phyloP scores from a whole-genome alignment of 2,888 invertebrate genomes.

The Melipona beecheii region DNA sequence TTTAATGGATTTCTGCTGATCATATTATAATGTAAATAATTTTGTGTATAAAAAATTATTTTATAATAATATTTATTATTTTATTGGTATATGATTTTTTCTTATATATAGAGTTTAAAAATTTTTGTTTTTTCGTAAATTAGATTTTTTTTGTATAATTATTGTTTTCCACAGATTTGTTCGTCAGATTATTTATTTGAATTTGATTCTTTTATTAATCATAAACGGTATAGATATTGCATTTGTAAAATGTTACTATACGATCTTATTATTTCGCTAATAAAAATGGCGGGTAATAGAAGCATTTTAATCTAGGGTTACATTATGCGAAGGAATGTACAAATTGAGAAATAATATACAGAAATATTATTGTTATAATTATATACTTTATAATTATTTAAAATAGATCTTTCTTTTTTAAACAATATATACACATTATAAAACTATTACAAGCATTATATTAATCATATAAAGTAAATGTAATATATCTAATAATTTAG shows the following conservation, averaged over 20 bases:
- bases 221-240: not conserved
- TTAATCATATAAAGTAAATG: not conserved
- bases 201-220: not conserved
- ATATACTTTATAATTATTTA: conserved; percentile 3
- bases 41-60: conserved; percentile 1
- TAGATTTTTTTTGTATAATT: conserved; percentile 6
- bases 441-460: not conserved
- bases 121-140: not conserved
- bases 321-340: not conserved
- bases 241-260: not conserved
- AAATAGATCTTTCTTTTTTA: conserved; percentile 1
- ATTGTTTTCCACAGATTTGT: not conserved
- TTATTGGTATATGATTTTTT: not conserved
- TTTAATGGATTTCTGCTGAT: conserved; percentile 21
- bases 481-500: not conserved
- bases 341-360: conserved; percentile 21
- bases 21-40: not conserved
- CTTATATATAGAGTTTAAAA: not conserved
- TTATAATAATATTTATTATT: not conserved
- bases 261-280: conserved; percentile 4
- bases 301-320: not conserved
- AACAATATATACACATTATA: not conserved
- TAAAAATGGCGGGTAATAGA: conserved; percentile 13
- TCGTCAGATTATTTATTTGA: not conserved
- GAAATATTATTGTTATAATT: conserved; percentile 18